These are phyloP conservation scores for Lypha dubia DNA, from an alignment of 2,888 invertebrate species.

Conservation along the genomic window DNA sequence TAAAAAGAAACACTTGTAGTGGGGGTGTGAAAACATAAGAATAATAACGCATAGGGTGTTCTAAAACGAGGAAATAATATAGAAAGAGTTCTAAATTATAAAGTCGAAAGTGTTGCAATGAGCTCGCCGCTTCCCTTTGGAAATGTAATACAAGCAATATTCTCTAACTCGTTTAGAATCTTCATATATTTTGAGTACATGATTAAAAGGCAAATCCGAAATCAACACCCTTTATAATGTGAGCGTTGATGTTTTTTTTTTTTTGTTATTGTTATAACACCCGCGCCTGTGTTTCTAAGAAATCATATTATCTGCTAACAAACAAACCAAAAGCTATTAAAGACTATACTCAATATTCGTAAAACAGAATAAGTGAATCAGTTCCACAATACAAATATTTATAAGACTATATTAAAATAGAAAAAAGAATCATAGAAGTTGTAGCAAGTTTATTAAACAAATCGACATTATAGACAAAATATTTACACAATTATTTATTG, in stretches of 20 bases:
- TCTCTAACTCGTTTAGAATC: too few species aligned
- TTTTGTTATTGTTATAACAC: conserved; percentile 36
- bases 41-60: conserved; percentile 12
- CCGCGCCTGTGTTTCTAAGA: conserved; percentile 54
- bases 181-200: too few species aligned
- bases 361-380: conserved; percentile 37
- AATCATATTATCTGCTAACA: conserved; percentile 32
- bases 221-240: conserved; percentile 9
- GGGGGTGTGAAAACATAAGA: conserved; percentile 29
- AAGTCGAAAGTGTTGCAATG: too few species aligned
- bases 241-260: too few species aligned
- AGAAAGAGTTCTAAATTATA: not conserved
- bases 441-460: conserved; percentile 62
- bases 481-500: conserved; percentile 60
- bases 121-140: too few species aligned
- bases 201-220: too few species aligned
- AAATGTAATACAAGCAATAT: too few species aligned
- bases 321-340: conserved; percentile 33
- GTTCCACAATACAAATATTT: conserved; percentile 25
- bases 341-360: conserved; percentile 24
- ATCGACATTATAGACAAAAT: conserved; percentile 48
- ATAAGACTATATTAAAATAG: not conserved
- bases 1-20: conserved; percentile 37
- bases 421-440: conserved; percentile 28
- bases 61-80: not conserved